Evolutionary conservation across 2,113 vertebrate species (phyloP), one percentile per base, ranked within the genome.

Genomic region (Aegithalos caudatus): DNA sequence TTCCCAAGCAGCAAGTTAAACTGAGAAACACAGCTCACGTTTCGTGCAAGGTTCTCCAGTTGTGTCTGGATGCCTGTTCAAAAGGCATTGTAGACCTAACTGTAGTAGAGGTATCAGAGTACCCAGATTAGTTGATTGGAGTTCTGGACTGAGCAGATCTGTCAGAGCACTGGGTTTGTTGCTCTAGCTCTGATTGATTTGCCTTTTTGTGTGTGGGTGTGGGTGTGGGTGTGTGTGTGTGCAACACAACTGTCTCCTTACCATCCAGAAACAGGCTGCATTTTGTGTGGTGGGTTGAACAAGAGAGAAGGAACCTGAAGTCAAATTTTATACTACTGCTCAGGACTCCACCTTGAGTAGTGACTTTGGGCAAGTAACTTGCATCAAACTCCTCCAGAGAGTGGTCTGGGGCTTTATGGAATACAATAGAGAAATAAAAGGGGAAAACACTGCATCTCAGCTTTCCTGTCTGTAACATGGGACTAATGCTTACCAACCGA

Each of bases 401-500:
- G 67, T 79, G 65, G 65, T 56, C 64, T 88, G 72, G 72, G 77
- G 24, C n/a, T 88, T 93, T 60, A 73, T 17, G 11, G 69, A 94
- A 93, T 71, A 56, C 77, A 81, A 57, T 16, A 72, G 77, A 74
- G 92, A 95, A 96, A 94, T 81, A 81, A 94, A 92, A 91, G 89
- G 83, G 91, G 70, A 81, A 95, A 95, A 95, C 57, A 78, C 61
- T 89, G 70, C 83, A 89, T 95, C 91, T 95, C 96, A 95, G 89
- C 94, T 96, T 95, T 96, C 94, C 93, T 87, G 53, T 96, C 81
- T 84, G 81, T 95, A 94, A 81, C 91, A 94, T 87, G 94, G 96
- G 95, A 97, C 86, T 96, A 95, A 96, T 96, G 91, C 95, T 95
- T 96, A 79, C 93, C 94, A 92, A 95, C 94, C 94, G 15, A 96